Evolutionary conservation across 2,113 vertebrate species (phyloP).

Genomic region (Lanius collurio): DNA sequence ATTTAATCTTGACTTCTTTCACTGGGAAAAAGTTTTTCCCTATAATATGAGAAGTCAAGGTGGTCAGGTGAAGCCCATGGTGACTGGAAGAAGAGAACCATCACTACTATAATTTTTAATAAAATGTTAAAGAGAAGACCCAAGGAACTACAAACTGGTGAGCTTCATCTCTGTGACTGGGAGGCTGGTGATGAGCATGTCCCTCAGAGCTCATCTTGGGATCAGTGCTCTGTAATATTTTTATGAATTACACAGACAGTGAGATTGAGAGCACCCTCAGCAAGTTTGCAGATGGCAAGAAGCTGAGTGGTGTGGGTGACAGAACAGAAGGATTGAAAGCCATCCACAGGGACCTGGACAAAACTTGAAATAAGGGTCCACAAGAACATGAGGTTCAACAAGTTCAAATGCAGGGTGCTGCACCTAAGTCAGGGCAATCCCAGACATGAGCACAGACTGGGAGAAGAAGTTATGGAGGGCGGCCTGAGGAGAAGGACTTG

Average conservation of each 20-base stretch:
- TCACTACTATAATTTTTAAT: not conserved
- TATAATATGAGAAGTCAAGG: not conserved
- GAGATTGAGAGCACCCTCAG: not conserved
- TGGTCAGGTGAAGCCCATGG: not conserved
- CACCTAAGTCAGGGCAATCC: not conserved
- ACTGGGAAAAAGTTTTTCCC: not conserved
- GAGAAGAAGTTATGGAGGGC: not conserved
- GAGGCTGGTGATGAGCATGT: not conserved
- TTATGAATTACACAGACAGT: not conserved
- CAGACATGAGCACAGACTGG: not conserved
- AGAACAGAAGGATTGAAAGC: not conserved
- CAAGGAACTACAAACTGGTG: not conserved
- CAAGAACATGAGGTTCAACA: not conserved
- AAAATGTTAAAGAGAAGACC: not conserved
- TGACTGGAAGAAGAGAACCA: not conserved
- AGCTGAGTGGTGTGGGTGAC: not conserved
- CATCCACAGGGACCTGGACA: not conserved
- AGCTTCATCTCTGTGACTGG: not conserved
- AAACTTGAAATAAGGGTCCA: not conserved
- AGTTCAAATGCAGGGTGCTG: not conserved
- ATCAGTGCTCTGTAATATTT: not conserved
- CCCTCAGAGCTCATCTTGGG: not conserved
- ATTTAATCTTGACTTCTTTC: not conserved
- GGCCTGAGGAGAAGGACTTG: not conserved
- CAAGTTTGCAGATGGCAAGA: not conserved